Conservation (phyloP, 2,888 invertebrate genomes). For the Diabrotica balteata region DNA sequence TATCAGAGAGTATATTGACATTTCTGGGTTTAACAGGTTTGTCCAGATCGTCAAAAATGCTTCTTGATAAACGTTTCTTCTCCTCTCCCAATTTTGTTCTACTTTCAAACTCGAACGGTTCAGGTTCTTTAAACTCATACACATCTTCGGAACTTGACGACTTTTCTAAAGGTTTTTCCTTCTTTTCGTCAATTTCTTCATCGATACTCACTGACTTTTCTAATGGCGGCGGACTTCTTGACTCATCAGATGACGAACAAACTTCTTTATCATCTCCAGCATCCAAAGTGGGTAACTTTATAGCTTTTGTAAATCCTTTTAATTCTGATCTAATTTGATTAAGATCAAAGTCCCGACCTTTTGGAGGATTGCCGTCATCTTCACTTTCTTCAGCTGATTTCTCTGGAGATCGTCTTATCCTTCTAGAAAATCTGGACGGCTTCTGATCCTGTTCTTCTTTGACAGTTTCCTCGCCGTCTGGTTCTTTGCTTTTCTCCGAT, state of each 20-base stretch:
- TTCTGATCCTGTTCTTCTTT: conserved; percentile 55
- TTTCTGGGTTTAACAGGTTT: conserved; percentile 54
- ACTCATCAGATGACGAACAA: conserved; percentile 53
- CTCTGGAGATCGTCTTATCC: conserved; percentile 58
- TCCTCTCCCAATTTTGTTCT: conserved; percentile 60
- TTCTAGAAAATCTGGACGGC: conserved; percentile 50
- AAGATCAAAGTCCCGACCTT: conserved; percentile 81
- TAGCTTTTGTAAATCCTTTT: conserved; percentile 76
- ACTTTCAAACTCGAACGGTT: conserved; percentile 85
- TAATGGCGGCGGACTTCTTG: conserved; percentile 47
- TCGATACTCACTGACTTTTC: conserved; percentile 40
- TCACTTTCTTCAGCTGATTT: conserved; percentile 61
- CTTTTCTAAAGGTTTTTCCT: conserved; percentile 46
- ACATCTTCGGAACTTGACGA: conserved; percentile 66
- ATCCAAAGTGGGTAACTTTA: conserved; percentile 57
- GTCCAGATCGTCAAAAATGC: conserved; percentile 57
- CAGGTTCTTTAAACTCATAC: conserved; percentile 89
- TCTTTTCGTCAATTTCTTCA: conserved; percentile 45
- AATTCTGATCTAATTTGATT: conserved; percentile 85
- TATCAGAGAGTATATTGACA: conserved; percentile 24
- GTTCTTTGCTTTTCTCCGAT: conserved; percentile 55
- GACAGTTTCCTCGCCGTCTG: conserved; percentile 62
- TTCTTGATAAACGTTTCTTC: conserved; percentile 51
- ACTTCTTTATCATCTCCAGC: conserved; percentile 45
- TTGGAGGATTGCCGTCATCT: conserved; percentile 60